phyloP scores from a whole-genome alignment of 2,797 vertebrate genomes.

The Spheniscus humboldti region DNA sequence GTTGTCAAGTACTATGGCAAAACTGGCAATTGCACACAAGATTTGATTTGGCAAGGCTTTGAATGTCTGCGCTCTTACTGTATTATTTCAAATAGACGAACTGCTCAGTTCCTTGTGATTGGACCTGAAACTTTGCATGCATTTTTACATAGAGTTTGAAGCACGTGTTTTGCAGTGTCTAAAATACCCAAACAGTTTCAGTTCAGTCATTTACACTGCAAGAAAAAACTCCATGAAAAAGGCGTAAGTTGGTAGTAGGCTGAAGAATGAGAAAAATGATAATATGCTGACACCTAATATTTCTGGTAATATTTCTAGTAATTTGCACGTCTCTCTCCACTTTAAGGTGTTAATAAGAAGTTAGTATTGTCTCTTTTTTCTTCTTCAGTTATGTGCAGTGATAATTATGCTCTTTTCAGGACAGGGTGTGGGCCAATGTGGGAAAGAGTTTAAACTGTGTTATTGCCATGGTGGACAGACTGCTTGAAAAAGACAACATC shows the following conservation, averaged over 20 bases:
- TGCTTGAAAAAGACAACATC: conserved; percentile 82
- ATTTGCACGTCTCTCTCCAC: neutral
- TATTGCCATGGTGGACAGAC: conserved; percentile 93
- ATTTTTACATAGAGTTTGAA: neutral
- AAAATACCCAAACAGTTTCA: neutral
- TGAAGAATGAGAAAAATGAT: neutral
- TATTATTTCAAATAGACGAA: neutral
- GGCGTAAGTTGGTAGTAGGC: neutral
- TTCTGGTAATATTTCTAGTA: neutral
- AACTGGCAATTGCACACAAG: neutral
- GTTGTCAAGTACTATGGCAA: neutral
- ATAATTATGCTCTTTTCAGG: conserved; percentile 81
- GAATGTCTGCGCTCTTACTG: neutral
- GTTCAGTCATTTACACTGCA: neutral
- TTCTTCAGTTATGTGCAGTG: conserved; percentile 30
- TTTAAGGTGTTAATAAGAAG: neutral
- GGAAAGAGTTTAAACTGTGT: conserved; percentile 95
- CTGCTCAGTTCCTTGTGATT: neutral
- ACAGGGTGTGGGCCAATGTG: conserved; percentile 94
- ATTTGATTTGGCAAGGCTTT: neutral
- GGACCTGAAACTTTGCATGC: neutral
- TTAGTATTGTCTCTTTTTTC: neutral
- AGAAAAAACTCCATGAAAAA: neutral
- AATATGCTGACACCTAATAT: neutral
- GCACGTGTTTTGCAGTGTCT: neutral